Conservation (phyloP, 1,140 invertebrate genomes). For the Tachypleus tridentatus region DNA sequence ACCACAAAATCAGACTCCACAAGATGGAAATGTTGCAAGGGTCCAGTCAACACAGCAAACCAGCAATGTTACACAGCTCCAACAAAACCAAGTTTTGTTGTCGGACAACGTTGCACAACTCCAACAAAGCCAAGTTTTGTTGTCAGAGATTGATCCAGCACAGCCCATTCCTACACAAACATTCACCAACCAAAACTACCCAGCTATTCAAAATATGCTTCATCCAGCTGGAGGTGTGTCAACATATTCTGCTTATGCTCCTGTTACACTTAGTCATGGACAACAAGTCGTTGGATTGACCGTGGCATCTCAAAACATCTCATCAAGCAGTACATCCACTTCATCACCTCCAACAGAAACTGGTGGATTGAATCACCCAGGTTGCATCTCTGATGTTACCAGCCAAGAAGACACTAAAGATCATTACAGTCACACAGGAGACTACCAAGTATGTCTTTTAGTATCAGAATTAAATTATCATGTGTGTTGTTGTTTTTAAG, state of each 20-base stretch:
- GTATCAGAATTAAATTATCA: too few relatives aligned
- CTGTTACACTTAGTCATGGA: constrained; percentile 7
- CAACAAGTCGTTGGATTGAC: constrained; percentile 10
- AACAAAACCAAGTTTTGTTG: constrained; percentile 2
- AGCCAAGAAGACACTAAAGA: too few relatives aligned
- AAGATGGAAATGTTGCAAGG: neutral
- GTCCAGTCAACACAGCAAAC: neutral
- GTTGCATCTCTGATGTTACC: too few relatives aligned
- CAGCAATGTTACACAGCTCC: constrained; percentile 1
- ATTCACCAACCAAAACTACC: constrained; percentile 24
- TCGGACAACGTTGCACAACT: constrained; percentile 1
- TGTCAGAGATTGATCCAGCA: constrained; percentile 15
- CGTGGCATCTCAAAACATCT: constrained; percentile 8
- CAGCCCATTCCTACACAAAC: constrained; percentile 25
- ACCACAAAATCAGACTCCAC: constrained; percentile 5
- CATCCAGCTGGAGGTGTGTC: neutral
- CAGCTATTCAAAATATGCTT: constrained; percentile 14
- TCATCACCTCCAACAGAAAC: neutral
- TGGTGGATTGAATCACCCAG: neutral
- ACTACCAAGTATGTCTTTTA: too few relatives aligned
- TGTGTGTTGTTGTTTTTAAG: too few relatives aligned
- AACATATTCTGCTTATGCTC: constrained; percentile 13
- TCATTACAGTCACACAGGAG: too few relatives aligned
- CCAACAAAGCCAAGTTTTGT: constrained; percentile 2
- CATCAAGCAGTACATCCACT: constrained; percentile 9